Percentiles rank a stretch among this genome's conserved stretches.
phyloP scores from a whole-genome alignment of 2,888 invertebrate genomes.

The Agrochola litura region DNA sequence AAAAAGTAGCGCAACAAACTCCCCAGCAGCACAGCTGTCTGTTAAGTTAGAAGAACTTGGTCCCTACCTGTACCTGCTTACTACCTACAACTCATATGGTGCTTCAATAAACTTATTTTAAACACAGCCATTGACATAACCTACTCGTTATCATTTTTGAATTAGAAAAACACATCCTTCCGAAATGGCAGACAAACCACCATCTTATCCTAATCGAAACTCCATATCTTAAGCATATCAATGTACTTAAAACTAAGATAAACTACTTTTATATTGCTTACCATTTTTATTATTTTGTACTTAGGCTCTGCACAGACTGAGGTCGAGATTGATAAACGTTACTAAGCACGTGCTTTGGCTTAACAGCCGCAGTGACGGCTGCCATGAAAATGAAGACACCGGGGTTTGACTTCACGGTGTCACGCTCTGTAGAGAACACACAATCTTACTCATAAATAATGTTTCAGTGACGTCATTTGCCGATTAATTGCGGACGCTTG shows the following conservation, averaged over 20 bases:
- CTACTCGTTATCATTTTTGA: not conserved
- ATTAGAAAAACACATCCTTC: constrained; percentile 7
- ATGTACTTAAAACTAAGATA: constrained; percentile 18
- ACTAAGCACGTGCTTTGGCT: not conserved
- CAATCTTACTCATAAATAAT: not conserved
- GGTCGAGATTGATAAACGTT: not conserved
- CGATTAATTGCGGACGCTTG: not conserved
- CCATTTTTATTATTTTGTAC: not conserved
- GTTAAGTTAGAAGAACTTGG: not conserved
- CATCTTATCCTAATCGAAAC: constrained; percentile 6
- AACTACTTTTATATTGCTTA: constrained; percentile 10
- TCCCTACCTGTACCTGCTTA: not conserved
- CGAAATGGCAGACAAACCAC: constrained; percentile 3
- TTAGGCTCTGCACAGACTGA: not conserved
- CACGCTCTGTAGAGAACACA: too few species aligned
- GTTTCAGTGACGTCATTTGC: not conserved
- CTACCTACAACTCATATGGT: not conserved
- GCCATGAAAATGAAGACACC: not conserved
- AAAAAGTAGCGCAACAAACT: not conserved
- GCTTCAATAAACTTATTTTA: not conserved
- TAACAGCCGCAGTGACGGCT: too few species aligned
- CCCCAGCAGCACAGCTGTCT: not conserved
- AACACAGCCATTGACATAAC: not conserved
- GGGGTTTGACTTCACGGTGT: not conserved
- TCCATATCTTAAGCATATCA: constrained; percentile 2